Percentiles rank a stretch among this genome's conserved stretches.
These are phyloP conservation scores for Anorthoa munda DNA, from an alignment of 2,888 invertebrate genomes.

Conservation along the genomic window DNA sequence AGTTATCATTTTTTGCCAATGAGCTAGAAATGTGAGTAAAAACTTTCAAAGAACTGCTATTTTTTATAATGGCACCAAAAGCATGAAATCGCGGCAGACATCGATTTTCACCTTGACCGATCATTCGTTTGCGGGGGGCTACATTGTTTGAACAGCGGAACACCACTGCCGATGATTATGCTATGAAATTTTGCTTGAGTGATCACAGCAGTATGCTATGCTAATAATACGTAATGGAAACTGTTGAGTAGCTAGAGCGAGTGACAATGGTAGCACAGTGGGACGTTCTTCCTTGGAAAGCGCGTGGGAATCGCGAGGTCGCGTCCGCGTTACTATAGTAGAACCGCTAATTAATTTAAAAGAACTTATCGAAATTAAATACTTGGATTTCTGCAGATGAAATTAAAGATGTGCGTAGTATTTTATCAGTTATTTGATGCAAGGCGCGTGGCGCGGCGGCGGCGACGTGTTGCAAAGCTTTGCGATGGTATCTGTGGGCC, in stretches of 20 bases:
- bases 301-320: conserved; percentile 77
- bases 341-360: conserved; percentile 59
- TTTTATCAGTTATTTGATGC: conserved; percentile 86
- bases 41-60: conserved; percentile 18
- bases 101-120: conserved; percentile 86
- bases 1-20: neutral
- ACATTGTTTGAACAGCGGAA: conserved; percentile 79
- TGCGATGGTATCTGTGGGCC: conserved; percentile 80
- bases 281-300: conserved; percentile 61
- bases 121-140: conserved; percentile 78
- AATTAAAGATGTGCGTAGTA: conserved; percentile 82
- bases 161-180: conserved; percentile 70
- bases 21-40: neutral
- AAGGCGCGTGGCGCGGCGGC: conserved; percentile 83
- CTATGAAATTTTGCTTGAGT: conserved; percentile 73
- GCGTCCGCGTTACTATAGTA: conserved; percentile 54
- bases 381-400: conserved; percentile 78
- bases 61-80: conserved; percentile 46
- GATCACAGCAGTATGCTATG: conserved; percentile 72
- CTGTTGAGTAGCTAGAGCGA: conserved; percentile 45
- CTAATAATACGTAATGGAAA: conserved; percentile 62
- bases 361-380: conserved; percentile 66
- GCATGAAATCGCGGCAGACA: conserved; percentile 83
- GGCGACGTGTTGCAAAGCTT: conserved; percentile 83
- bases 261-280: conserved; percentile 59